phyloP scores from a whole-genome alignment of 2,888 invertebrate genomes.

The Osmoderma eremita region DNA sequence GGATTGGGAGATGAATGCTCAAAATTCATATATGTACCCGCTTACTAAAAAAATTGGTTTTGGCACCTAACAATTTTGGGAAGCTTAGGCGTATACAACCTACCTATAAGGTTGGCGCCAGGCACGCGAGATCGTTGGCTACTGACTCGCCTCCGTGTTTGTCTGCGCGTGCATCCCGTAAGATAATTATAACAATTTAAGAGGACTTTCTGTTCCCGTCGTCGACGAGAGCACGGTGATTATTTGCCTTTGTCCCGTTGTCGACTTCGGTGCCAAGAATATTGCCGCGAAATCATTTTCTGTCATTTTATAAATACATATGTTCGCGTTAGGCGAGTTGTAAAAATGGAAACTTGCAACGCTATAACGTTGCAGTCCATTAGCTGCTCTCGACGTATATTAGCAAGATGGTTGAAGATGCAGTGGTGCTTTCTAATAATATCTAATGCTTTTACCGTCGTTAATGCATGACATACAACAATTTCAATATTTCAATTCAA shows the following conservation, averaged over 20 bases:
- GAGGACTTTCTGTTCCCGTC: constrained; percentile 25
- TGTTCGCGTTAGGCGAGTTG: too few relatives aligned
- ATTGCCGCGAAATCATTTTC: constrained; percentile 26
- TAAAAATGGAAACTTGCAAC: too few relatives aligned
- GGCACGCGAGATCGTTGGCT: constrained; percentile 34
- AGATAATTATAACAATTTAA: constrained; percentile 37
- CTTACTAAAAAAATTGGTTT: not conserved
- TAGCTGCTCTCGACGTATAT: too few relatives aligned
- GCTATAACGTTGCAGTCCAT: too few relatives aligned
- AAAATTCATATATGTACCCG: not conserved
- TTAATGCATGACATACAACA: too few relatives aligned
- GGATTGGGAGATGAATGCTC: not conserved
- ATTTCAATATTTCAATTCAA: too few relatives aligned
- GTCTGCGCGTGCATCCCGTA: constrained; percentile 6
- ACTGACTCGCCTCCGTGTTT: constrained; percentile 10
- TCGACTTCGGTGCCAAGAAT: constrained; percentile 19
- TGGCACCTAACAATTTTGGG: constrained; percentile 4
- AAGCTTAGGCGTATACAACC: constrained; percentile 2
- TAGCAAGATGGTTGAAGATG: too few relatives aligned
- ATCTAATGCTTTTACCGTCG: too few relatives aligned
- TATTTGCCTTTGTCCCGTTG: constrained; percentile 26
- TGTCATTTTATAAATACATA: constrained; percentile 22
- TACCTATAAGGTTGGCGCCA: constrained; percentile 31
- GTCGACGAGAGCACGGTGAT: not conserved
- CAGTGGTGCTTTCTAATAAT: too few relatives aligned